A percentile compares a stretch with the other conserved stretches of the same genome.
phyloP scores from a whole-genome alignment of 1,140 invertebrate species.

The Streblospio benedicti region DNA sequence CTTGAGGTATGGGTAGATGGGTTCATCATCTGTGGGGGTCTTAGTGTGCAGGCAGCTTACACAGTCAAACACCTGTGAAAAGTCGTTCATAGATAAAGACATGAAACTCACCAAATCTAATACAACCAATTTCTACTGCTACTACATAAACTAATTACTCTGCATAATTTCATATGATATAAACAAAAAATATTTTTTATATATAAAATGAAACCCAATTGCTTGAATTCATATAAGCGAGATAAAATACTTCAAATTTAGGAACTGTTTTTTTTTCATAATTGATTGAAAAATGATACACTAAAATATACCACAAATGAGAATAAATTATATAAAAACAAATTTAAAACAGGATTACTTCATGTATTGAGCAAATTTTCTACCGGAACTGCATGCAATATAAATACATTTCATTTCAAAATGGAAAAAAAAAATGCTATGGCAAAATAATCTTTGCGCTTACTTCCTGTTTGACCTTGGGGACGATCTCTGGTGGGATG shows the following conservation, averaged over 20 bases:
- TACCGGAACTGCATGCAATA: too few species aligned
- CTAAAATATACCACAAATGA: too few species aligned
- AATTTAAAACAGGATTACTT: too few species aligned
- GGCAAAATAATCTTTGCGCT: background rate
- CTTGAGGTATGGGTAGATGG: slow-evolving; percentile 68
- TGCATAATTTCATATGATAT: background rate
- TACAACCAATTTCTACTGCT: background rate
- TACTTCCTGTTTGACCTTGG: background rate
- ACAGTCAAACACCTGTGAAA: slow-evolving; percentile 54
- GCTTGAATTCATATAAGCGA: background rate
- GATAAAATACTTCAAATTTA: background rate
- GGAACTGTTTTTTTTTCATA: too few species aligned
- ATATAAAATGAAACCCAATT: background rate
- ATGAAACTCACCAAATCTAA: background rate
- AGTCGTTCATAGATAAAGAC: background rate
- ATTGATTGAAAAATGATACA: too few species aligned
- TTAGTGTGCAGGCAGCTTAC: slow-evolving; percentile 55
- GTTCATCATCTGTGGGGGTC: slow-evolving; percentile 58
- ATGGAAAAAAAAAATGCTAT: slow-evolving; percentile 14
- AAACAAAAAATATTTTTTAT: background rate
- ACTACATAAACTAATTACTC: too few species aligned
- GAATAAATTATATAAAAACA: too few species aligned
- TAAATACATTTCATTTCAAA: slow-evolving; percentile 35
- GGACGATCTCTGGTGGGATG: slow-evolving; percentile 46
- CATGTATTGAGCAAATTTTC: too few species aligned